Evolutionary conservation across 2,113 vertebrate species (phyloP).

Genomic region (Gasterosteus aculeatus): DNA sequence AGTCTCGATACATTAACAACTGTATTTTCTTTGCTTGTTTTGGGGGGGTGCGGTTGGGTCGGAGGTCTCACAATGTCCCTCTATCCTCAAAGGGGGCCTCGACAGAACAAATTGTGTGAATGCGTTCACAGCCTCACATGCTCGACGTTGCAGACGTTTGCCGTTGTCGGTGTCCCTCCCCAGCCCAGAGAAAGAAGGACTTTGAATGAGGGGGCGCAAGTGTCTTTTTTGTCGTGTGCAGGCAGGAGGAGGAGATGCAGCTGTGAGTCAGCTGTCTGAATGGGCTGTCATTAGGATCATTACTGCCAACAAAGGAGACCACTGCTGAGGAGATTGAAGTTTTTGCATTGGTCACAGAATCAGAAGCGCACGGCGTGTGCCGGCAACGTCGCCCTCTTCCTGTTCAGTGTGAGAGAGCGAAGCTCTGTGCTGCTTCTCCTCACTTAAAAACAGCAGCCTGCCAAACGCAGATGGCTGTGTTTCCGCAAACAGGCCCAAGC

Average conservation of each 20-base stretch:
- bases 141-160: neutral
- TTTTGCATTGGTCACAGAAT: slow-evolving; percentile 9
- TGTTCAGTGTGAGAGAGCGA: neutral
- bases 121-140: neutral
- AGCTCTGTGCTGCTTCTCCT: neutral
- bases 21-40: no score
- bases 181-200: neutral
- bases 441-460: slow-evolving; percentile 21
- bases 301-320: slow-evolving; percentile 17
- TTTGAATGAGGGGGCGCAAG: slow-evolving; percentile 6
- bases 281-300: slow-evolving; percentile 18
- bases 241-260: slow-evolving; percentile 55
- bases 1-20: no score
- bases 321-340: neutral
- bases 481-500: slow-evolving; percentile 27
- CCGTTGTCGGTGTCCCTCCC: slow-evolving; percentile 10
- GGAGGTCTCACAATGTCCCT: no score
- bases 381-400: neutral
- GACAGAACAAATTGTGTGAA: no score
- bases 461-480: slow-evolving; percentile 53
- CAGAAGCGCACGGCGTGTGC: neutral
- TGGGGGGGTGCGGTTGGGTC: no score
- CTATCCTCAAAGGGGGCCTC: no score
- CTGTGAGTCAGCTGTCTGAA: slow-evolving; percentile 53
- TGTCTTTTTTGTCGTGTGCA: neutral